Evolutionary conservation across 2,888 invertebrate species (phyloP).

Genomic region (Cheilosia vulpina): DNA sequence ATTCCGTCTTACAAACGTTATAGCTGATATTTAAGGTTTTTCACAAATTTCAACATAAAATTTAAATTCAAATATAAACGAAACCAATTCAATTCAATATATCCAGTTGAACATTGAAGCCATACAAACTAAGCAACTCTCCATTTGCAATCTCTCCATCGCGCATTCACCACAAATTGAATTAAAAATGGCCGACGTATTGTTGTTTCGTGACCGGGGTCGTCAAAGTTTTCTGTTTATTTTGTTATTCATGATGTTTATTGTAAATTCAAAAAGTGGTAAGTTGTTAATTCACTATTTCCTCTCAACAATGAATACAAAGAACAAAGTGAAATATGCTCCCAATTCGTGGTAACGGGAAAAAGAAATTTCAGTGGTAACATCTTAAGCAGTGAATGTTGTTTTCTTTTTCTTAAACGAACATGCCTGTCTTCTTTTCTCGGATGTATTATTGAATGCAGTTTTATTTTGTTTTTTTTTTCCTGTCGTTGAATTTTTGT

Average conservation of each 20-base stretch:
- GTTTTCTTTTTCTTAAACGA: constrained; percentile 49
- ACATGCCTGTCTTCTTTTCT: constrained; percentile 54
- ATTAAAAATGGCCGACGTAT: constrained; percentile 78
- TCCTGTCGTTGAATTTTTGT: constrained; percentile 48
- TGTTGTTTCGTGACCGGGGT: constrained; percentile 77
- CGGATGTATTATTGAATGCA: constrained; percentile 63
- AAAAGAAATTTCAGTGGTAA: constrained; percentile 51
- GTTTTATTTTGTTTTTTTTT: constrained; percentile 62
- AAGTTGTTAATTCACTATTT: constrained; percentile 66
- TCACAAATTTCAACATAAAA: background rate
- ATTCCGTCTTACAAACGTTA: too few relatives aligned
- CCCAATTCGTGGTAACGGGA: constrained; percentile 33
- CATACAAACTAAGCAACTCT: constrained; percentile 56
- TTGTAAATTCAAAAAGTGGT: constrained; percentile 78
- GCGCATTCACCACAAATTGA: constrained; percentile 60
- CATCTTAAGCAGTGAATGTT: constrained; percentile 74
- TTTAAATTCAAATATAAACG: background rate
- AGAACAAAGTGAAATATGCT: constrained; percentile 38
- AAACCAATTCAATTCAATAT: constrained; percentile 35
- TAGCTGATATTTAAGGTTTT: too few relatives aligned
- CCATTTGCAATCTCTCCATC: constrained; percentile 29
- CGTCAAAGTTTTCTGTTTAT: constrained; percentile 78
- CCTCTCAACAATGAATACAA: constrained; percentile 5
- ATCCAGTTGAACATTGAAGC: constrained; percentile 52
- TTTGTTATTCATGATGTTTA: constrained; percentile 77